Evolutionary conservation across 2,888 invertebrate species (phyloP).

Genomic region (Hypomecis atomaria): DNA sequence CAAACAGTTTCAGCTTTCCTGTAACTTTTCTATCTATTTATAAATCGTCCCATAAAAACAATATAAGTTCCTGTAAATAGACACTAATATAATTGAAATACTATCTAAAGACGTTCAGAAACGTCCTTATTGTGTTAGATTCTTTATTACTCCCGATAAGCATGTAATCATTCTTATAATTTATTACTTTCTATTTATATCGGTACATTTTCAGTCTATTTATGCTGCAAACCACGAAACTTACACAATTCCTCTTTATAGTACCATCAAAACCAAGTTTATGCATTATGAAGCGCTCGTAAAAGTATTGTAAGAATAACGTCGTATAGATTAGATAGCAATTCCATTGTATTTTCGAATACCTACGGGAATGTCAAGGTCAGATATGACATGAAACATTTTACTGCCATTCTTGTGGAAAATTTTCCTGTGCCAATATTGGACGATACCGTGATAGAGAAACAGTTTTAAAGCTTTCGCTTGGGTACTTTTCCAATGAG

Average conservation of each 20-base stretch:
- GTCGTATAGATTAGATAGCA: slow-evolving; percentile 18
- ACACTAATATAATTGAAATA: not conserved
- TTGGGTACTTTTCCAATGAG: not conserved
- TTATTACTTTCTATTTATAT: slow-evolving; percentile 17
- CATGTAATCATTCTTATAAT: not conserved
- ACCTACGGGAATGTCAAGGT: slow-evolving; percentile 29
- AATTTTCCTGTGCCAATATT: slow-evolving; percentile 11
- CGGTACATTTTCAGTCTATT: slow-evolving; percentile 2
- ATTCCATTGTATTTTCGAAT: slow-evolving; percentile 24
- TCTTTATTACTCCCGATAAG: not conserved
- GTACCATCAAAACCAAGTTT: slow-evolving; percentile 12
- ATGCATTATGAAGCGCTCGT: slow-evolving; percentile 13
- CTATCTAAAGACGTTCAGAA: not conserved
- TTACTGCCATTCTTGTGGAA: slow-evolving; percentile 25
- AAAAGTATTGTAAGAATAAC: slow-evolving; percentile 22
- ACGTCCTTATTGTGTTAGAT: not conserved
- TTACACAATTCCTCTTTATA: slow-evolving; percentile 11
- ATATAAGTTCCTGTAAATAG: no score
- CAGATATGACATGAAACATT: slow-evolving; percentile 19
- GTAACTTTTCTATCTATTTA: no score
- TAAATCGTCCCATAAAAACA: no score
- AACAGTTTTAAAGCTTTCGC: not conserved
- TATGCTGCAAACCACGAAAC: slow-evolving; percentile 3
- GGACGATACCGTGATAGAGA: not conserved
- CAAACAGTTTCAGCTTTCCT: no score